Conservation (phyloP, 1,140 invertebrate species). For the Drosophila leontia region DNA sequence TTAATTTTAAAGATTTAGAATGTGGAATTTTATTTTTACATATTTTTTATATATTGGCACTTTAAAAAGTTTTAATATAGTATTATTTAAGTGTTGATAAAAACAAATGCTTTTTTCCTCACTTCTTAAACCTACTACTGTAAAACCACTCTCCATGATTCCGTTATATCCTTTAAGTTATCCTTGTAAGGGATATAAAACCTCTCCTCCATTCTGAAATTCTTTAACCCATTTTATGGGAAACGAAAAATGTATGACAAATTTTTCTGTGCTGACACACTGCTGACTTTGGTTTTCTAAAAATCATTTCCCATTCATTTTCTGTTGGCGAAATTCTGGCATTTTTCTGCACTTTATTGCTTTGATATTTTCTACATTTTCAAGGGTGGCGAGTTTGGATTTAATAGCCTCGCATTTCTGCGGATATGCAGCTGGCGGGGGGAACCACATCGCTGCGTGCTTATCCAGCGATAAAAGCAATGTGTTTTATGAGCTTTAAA, state of each 20-base stretch:
- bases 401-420: conserved; percentile 23
- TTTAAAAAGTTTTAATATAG: too few relatives aligned
- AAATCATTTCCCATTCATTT: conserved; percentile 26
- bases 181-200: not conserved
- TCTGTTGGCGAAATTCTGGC: conserved; percentile 15
- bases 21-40: too few relatives aligned
- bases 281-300: conserved; percentile 22
- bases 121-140: too few relatives aligned
- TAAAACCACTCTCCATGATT: not conserved
- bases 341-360: conserved; percentile 59
- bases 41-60: too few relatives aligned
- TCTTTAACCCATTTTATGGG: conserved; percentile 16
- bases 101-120: too few relatives aligned
- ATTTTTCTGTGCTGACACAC: conserved; percentile 24
- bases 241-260: not conserved
- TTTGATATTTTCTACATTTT: conserved; percentile 40
- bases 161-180: not conserved
- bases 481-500: conserved; percentile 58
- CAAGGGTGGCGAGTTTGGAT: not conserved
- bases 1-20: not conserved
- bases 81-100: too few relatives aligned
- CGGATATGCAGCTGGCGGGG: conserved; percentile 12
- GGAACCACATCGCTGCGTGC: conserved; percentile 34
- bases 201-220: not conserved
- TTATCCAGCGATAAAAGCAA: conserved; percentile 48